Percentiles rank a stretch among this genome's conserved stretches.
phyloP scores from a whole-genome alignment of 2,113 vertebrate species.

The Ochotona princeps region DNA sequence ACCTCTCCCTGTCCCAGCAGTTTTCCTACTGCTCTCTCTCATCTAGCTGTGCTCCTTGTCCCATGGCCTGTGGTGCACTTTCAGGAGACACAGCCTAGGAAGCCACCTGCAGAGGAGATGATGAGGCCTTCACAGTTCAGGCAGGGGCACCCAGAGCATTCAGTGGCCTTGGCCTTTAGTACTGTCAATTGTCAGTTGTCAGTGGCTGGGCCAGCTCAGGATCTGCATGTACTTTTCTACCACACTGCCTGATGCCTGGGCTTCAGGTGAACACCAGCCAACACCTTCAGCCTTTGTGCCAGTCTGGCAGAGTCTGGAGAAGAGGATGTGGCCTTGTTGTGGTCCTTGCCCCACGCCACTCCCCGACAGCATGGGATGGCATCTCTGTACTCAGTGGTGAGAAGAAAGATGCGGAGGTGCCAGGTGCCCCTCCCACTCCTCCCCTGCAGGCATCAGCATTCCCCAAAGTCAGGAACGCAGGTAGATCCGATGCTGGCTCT shows the following conservation, averaged over 20 bases:
- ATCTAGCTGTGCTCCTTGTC: background rate
- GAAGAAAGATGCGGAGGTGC: background rate
- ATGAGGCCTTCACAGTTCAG: background rate
- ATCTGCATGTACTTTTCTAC: background rate
- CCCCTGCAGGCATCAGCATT: background rate
- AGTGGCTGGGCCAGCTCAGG: background rate
- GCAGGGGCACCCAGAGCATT: background rate
- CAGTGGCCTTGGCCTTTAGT: background rate
- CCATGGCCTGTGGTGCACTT: background rate
- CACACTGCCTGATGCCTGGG: background rate
- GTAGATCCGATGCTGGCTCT: background rate
- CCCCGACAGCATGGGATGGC: background rate
- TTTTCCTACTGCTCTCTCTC: background rate
- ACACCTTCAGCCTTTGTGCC: background rate
- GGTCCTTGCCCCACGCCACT: background rate
- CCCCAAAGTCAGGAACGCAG: background rate
- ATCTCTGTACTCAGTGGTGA: background rate
- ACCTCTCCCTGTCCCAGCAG: rapidly evolving
- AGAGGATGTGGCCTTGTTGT: background rate
- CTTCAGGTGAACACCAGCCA: background rate
- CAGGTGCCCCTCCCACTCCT: background rate
- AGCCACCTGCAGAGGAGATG: too few species aligned
- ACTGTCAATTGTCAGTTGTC: background rate
- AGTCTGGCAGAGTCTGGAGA: background rate
- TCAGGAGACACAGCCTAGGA: background rate